Base-by-base conservation (phyloP, 1,140 invertebrate species). In the Chionoecetes opilio region DNA sequence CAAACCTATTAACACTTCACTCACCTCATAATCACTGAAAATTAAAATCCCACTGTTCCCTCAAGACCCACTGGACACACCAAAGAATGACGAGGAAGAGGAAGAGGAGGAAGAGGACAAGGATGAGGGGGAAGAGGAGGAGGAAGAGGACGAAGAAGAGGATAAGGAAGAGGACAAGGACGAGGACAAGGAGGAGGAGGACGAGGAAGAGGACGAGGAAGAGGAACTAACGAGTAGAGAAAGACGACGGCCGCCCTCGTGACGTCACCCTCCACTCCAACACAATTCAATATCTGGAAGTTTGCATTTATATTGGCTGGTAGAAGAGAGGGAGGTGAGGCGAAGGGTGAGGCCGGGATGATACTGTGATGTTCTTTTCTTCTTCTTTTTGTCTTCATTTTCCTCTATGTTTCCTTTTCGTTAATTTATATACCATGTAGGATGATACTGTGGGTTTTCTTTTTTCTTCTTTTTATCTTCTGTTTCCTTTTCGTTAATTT, bases 251-350 rank as follows among this genome's bases (percentile, higher is more conserved):
- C 37, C 37, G 37, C 11, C 3, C 35, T 3, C 8, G 32, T 41
- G 37, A 75, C 63, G 63, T 75, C 63, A 75, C 63, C 6, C 63
- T n/a, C 26, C 63, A 90, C 88, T 53, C 38, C 37, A 41, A 21
- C 17, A 17, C 91, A 85, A 93, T 84, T 93, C 91, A 93, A 93
- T 93, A 85, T 82, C 91, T 93, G 34, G 38, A 82, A 93, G 37
- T 93, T 93, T 93, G 91, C 91, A 93, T 93, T 93, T 93, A 93
- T 93, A 93, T 93, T 93, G 91, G 91, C 37, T 85, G 9, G 37
- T 31, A 84, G 82, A 34, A 75, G 75, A 34, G 38, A 37, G 75
- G 75, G 91, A 82, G 75, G 63, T 17, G 75, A 37, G 91, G 37
- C 34, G 37, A 84, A 37, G 53, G 34, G 63, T 34, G 35, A 92